A percentile compares a stretch with the other conserved stretches of the same genome.
Evolutionary conservation across 2,888 invertebrate species (phyloP).

Genomic region (Eucriotettix oculatus): DNA sequence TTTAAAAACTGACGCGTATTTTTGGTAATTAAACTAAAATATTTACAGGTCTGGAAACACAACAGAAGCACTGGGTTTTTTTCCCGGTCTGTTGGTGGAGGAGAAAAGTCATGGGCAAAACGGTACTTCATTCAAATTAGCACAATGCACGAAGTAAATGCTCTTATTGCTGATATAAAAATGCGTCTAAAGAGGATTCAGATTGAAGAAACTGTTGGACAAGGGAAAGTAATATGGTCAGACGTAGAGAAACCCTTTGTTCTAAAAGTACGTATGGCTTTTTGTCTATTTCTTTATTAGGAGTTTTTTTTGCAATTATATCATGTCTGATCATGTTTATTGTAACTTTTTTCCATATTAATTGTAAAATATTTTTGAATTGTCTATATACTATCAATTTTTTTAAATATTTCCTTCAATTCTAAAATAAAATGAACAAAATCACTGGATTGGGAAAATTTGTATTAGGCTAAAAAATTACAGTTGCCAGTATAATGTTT

Average conservation of each 20-base stretch:
- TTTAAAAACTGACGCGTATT: no score
- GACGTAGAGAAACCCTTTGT: slow-evolving; percentile 38
- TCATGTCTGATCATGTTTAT: neutral
- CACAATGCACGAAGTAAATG: slow-evolving; percentile 55
- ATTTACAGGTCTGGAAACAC: slow-evolving; percentile 46
- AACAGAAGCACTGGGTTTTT: slow-evolving; percentile 42
- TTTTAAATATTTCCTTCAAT: no score
- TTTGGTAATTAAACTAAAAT: no score
- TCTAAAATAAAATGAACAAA: no score
- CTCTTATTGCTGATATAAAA: slow-evolving; percentile 52
- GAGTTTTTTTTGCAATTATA: neutral
- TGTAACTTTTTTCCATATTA: neutral
- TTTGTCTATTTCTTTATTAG: neutral
- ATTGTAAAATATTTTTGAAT: neutral
- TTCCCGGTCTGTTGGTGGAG: slow-evolving; percentile 22
- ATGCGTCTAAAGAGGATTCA: slow-evolving; percentile 40
- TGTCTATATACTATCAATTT: no score
- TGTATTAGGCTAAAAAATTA: no score
- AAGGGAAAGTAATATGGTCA: slow-evolving; percentile 26
- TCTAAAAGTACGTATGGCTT: slow-evolving; percentile 36
- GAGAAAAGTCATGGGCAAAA: slow-evolving; percentile 47
- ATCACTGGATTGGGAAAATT: no score
- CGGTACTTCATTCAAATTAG: slow-evolving; percentile 51
- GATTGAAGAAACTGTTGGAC: slow-evolving; percentile 35
- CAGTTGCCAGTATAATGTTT: no score